These are phyloP conservation scores for Erebia epiphron DNA, from an alignment of 2,888 invertebrate species.

Conservation along the genomic window DNA sequence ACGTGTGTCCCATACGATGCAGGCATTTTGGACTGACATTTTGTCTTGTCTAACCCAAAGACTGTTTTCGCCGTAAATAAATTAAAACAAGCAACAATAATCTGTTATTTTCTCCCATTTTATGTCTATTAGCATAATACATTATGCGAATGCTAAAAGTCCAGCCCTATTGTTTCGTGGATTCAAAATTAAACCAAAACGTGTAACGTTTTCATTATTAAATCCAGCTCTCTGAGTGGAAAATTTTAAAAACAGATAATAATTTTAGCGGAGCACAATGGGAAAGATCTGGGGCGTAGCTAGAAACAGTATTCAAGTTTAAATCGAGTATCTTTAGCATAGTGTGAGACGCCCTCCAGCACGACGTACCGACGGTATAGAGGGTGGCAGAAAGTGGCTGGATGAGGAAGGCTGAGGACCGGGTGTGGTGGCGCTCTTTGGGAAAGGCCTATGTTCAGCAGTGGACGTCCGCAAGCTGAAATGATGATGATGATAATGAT, in stretches of 20 bases:
- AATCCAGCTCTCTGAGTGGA: slow-evolving; percentile 61
- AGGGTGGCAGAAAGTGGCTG: no score
- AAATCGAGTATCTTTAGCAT: not conserved
- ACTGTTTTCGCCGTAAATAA: no score
- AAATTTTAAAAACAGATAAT: slow-evolving; percentile 75
- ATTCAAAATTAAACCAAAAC: slow-evolving; percentile 67
- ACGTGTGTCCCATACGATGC: no score
- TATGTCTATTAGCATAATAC: slow-evolving; percentile 17
- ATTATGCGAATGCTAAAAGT: slow-evolving; percentile 30
- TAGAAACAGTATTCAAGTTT: not conserved
- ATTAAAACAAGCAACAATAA: not conserved
- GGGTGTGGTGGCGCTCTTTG: no score
- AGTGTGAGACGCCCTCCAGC: no score
- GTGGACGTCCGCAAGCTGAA: no score
- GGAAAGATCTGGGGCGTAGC: slow-evolving; percentile 24
- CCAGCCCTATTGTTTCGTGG: slow-evolving; percentile 60
- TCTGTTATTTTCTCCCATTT: not conserved
- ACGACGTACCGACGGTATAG: no score
- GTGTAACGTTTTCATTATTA: slow-evolving; percentile 74
- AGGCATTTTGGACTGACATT: no score
- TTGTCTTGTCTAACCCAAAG: no score
- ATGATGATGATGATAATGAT: no score
- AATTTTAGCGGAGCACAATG: slow-evolving; percentile 63
- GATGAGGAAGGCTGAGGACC: no score
- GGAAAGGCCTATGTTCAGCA: no score